These are phyloP conservation scores for Hemaris fuciformis DNA, from an alignment of 2,888 invertebrate species.

Conservation along the genomic window DNA sequence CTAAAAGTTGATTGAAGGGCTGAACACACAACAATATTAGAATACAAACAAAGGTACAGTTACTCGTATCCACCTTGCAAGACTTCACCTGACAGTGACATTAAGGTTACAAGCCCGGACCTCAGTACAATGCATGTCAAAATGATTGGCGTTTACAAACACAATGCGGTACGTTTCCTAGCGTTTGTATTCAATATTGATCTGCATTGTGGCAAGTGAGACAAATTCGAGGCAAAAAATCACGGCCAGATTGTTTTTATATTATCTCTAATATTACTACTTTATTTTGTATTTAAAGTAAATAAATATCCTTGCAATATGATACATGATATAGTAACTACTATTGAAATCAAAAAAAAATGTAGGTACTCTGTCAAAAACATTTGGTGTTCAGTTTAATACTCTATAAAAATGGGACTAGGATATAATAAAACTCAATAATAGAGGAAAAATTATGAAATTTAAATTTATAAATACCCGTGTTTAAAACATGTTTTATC, in stretches of 20 bases:
- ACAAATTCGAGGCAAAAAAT: not conserved
- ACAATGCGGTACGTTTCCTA: constrained; percentile 30
- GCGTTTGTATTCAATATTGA: too few relatives aligned
- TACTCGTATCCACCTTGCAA: constrained; percentile 1
- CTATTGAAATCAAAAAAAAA: too few relatives aligned
- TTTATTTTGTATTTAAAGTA: not conserved
- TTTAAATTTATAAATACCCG: too few relatives aligned
- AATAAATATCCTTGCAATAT: too few relatives aligned
- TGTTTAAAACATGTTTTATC: too few relatives aligned
- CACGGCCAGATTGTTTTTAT: not conserved
- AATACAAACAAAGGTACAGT: not conserved
- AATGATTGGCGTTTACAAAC: constrained; percentile 45
- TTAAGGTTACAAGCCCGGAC: constrained; percentile 38
- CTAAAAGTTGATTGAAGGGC: not conserved
- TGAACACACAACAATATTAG: not conserved
- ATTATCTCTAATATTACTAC: not conserved
- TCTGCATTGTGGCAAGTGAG: constrained; percentile 1
- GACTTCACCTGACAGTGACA: constrained; percentile 20
- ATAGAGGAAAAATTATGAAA: too few relatives aligned
- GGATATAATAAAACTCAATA: too few relatives aligned
- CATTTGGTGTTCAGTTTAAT: too few relatives aligned
- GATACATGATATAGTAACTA: too few relatives aligned
- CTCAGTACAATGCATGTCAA: constrained; percentile 40
- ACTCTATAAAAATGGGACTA: too few relatives aligned
- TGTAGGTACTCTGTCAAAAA: too few relatives aligned